Conservation (phyloP, 2,797 vertebrate genomes). For the Ispidina picta region DNA sequence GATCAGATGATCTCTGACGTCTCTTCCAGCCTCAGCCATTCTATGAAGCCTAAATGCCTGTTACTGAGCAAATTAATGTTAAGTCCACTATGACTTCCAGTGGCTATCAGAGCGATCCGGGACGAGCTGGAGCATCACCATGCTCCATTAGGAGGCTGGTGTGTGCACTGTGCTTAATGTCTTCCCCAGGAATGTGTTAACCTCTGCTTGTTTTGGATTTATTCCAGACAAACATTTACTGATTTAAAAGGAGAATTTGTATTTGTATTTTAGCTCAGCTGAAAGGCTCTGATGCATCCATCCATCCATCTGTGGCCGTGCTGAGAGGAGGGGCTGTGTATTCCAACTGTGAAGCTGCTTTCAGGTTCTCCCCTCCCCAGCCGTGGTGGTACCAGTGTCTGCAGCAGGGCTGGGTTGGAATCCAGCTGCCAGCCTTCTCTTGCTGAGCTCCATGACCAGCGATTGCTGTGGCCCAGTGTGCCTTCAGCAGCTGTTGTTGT, state of each 20-base stretch:
- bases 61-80: slow-evolving; percentile 16
- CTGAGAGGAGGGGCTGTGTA: neutral
- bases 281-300: neutral
- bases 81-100: neutral
- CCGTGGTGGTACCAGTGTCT: fast-evolving
- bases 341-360: neutral
- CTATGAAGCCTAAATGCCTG: neutral
- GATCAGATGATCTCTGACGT: no score
- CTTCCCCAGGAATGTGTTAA: slow-evolving; percentile 47
- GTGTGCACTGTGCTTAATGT: neutral
- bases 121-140: neutral
- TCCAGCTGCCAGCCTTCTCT: neutral
- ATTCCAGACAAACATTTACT: slow-evolving; percentile 55
- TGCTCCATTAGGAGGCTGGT: slow-evolving; percentile 1
- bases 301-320: neutral
- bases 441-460: neutral
- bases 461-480: fast-evolving
- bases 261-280: neutral
- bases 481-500: neutral
- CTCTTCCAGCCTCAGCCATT: no score
- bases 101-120: slow-evolving; percentile 19
- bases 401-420: neutral
- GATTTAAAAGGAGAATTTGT: slow-evolving; percentile 56
- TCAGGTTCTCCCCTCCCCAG: neutral
- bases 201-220: slow-evolving; percentile 54